Base-by-base conservation (phyloP, 2,113 vertebrate species). In the Phalacrocorax aristotelis region DNA sequence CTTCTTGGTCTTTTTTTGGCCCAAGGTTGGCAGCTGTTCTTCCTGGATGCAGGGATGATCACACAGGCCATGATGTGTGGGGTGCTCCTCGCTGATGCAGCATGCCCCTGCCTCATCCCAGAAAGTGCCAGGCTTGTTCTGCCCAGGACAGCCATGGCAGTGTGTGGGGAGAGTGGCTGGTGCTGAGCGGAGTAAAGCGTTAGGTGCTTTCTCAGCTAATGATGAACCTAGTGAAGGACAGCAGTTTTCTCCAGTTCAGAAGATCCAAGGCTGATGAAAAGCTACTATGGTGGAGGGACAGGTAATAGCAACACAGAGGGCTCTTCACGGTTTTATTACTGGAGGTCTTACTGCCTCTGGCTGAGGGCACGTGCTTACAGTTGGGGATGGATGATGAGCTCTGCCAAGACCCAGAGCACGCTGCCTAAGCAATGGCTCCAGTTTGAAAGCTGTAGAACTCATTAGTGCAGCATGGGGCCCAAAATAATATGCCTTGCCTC, bases 321-420 rank as follows among this genome's bases (percentile, higher is more conserved):
- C 48, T 17, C 29, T 29, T 74, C 22, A 22, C 9, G 40, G 12
- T 66, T 65, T 70, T 52, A 6, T 17, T 81, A 40, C 44, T 49
- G 61, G 29, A 42, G 55, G 9, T 78, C 55, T 60, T 2, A 0
- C 48, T 46, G 71, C 44, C 44, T 1, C 0, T 12, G 54, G n/a
- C 69, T 14, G 20, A 72, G 54, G n/a, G 11, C 46, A 66, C 0
- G 0, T 44, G 65, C n/a, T 48, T 40, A 29, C 13, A 18, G 36
- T 8, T 0, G 0, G 54, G n/a, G 49, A 27, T 15, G 62, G 62
- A 25, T 64, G 40, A 34, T 18, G 40, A 55, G 83, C n/a, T 78
- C 69, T 85, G 25, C 78, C 0, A 4, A 49, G 22, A 36, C 13
- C 23, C 1, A 0, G n/a, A 34, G 30, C 40, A 44, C 46, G n/a